Conservation (phyloP, 2,113 vertebrate species). For the Cochlearius cochlearius region DNA sequence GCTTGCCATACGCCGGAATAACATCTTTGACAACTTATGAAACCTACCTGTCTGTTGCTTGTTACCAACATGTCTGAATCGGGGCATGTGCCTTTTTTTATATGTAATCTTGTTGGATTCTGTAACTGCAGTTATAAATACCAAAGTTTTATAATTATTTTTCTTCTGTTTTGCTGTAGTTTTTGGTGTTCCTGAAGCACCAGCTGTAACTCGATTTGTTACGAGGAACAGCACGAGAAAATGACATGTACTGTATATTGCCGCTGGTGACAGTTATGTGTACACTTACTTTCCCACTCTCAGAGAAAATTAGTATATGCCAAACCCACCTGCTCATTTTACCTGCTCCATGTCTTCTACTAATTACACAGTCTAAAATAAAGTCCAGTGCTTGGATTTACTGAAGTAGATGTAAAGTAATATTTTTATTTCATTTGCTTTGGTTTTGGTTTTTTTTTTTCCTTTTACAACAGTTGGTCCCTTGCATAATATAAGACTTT, state of each 20-base stretch:
- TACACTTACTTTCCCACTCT: slow-evolving; percentile 26
- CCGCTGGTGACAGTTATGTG: slow-evolving; percentile 41
- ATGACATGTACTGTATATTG: slow-evolving; percentile 68
- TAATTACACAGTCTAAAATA: slow-evolving; percentile 31
- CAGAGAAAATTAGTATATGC: slow-evolving; percentile 41
- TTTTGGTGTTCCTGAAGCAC: slow-evolving; percentile 64
- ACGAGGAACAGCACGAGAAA: slow-evolving; percentile 62
- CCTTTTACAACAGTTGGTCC: neutral
- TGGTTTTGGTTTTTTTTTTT: neutral
- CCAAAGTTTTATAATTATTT: slow-evolving; percentile 59
- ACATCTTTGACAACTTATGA: slow-evolving; percentile 76
- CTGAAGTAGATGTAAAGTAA: slow-evolving; percentile 40
- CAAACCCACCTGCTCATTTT: neutral
- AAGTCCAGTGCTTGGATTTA: slow-evolving; percentile 44
- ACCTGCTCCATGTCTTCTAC: slow-evolving; percentile 5
- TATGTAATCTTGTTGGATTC: slow-evolving; percentile 74
- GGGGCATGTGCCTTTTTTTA: slow-evolving; percentile 78
- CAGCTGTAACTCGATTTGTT: slow-evolving; percentile 68
- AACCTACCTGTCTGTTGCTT: slow-evolving; percentile 76
- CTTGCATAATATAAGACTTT: slow-evolving; percentile 47
- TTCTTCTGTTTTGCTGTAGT: slow-evolving; percentile 70
- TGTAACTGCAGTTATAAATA: slow-evolving; percentile 67
- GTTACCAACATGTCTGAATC: slow-evolving; percentile 68
- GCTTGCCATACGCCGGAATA: slow-evolving; percentile 88
- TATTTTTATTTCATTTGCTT: slow-evolving; percentile 39